Evolutionary conservation across 1,140 invertebrate genomes (phyloP), one percentile per base, ranked within the genome.

Genomic region (Drosophila serrata): DNA sequence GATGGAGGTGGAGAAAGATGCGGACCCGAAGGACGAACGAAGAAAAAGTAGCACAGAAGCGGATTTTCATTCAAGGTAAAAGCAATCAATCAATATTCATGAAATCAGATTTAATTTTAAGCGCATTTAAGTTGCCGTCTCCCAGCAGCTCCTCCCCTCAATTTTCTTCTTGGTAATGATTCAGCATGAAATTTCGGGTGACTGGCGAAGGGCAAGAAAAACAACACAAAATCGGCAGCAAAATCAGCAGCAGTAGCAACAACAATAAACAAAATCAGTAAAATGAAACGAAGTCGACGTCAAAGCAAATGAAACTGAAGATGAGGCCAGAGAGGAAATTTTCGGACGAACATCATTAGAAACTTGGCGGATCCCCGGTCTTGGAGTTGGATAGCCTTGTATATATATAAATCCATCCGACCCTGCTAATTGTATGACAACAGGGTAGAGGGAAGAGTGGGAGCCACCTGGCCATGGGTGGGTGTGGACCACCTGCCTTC

Each of bases 21-120:
- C 9, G 56, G 7, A 48, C 27, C 42, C 11, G 48, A 6, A 48
- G 46, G 24, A n/a, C 45, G n/a, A 31, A 6, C 27, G 24, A 29
- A 63, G 43, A 51, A 85, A 79, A 85, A 81, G 81, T 70, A 90
- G 86, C 81, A 90, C 74, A 84, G 82, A 90, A 90, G 85, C 85
- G 81, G 85, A 90, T 90, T 90, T 90, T 90, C 81, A 90, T 90
- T 90, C 85, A 90, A 90, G 85, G 85, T 90, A 87, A 90, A 90
- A 90, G 85, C 85, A 90, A 90, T 90, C 85, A 90, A 90, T 90
- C 85, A 90, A 90, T 90, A 90, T 90, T 90, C 85, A 90, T 90
- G 85, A 90, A 90, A 90, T 90, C 85, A 90, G 85, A 90, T 90
- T 90, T 90, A 90, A 90, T 90, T 88, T 90, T 90, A 90, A 90